Evolutionary conservation across 2,113 vertebrate species (phyloP).

Genomic region (Anthoscopus minutus): DNA sequence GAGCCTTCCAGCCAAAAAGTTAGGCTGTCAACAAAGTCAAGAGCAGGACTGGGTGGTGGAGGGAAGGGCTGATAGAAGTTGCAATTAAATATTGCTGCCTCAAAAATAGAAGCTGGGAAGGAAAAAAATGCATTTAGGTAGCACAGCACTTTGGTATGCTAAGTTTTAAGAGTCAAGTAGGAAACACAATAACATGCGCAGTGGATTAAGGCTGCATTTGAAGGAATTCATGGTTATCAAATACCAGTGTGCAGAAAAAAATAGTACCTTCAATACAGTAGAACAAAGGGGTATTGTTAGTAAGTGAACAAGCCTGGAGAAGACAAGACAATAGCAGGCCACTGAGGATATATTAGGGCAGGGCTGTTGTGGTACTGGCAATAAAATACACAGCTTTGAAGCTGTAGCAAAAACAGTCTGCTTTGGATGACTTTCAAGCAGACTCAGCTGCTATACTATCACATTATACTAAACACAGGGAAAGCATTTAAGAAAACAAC

Average conservation of each 20-base stretch:
- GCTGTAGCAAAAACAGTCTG: constrained; percentile 73
- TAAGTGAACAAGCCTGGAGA: constrained; percentile 35
- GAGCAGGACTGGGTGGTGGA: constrained; percentile 34
- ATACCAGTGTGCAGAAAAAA: constrained; percentile 47
- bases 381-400: constrained; percentile 74
- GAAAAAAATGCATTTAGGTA: constrained; percentile 16
- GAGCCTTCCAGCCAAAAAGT: constrained; percentile 67
- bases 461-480: constrained; percentile 72
- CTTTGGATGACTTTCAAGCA: constrained; percentile 66
- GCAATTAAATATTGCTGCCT: constrained; percentile 48
- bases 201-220: constrained; percentile 50
- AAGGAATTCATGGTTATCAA: constrained; percentile 52
- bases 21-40: constrained; percentile 45
- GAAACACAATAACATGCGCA: constrained; percentile 32
- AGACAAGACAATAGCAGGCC: constrained; percentile 62
- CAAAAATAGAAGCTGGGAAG: constrained; percentile 16
- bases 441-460: constrained; percentile 84
- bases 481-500: constrained; percentile 64
- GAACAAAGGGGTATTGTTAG: constrained; percentile 59
- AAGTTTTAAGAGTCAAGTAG: constrained; percentile 57
- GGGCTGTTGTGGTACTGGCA: constrained; percentile 75
- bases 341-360: constrained; percentile 34
- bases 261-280: constrained; percentile 43
- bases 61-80: constrained; percentile 46
- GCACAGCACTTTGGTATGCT: constrained; percentile 71